Conservation (phyloP, 2,797 vertebrate species). For the Paramormyrops hopkinsi region DNA sequence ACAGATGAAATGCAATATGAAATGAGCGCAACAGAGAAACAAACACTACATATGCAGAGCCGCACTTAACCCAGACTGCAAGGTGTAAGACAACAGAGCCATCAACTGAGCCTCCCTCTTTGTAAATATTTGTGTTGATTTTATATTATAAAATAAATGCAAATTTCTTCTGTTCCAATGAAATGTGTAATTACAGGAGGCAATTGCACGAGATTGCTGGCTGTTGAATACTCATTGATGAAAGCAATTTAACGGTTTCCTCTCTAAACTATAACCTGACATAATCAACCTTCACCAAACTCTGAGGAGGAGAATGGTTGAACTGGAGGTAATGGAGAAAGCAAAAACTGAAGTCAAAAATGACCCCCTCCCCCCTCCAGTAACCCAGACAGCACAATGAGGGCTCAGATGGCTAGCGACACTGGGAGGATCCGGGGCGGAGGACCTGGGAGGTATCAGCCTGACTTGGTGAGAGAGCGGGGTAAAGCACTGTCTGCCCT, state of each 20-base stretch:
- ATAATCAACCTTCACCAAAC: not conserved
- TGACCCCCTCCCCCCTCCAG: not conserved
- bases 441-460: not conserved
- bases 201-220: not conserved
- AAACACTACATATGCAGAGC: not conserved
- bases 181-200: not conserved
- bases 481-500: slow-evolving; percentile 2
- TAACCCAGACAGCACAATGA: not conserved
- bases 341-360: not conserved
- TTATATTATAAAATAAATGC: slow-evolving; percentile 6
- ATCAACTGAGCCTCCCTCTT: not conserved
- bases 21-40: not conserved
- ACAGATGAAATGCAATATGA: not conserved
- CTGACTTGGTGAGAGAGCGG: not conserved
- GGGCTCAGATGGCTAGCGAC: not conserved
- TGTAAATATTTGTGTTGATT: not conserved
- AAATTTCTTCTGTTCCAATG: not conserved
- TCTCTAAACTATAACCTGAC: not conserved
- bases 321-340: not conserved
- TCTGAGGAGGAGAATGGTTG: not conserved
- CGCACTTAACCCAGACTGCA: not conserved
- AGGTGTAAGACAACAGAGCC: not conserved
- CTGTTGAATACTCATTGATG: not conserved
- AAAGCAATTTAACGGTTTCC: not conserved
- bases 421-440: not conserved